Evolutionary conservation across 2,797 vertebrate genomes (phyloP), one percentile per base, ranked within the genome.

Genomic region (Dermochelys coriacea): DNA sequence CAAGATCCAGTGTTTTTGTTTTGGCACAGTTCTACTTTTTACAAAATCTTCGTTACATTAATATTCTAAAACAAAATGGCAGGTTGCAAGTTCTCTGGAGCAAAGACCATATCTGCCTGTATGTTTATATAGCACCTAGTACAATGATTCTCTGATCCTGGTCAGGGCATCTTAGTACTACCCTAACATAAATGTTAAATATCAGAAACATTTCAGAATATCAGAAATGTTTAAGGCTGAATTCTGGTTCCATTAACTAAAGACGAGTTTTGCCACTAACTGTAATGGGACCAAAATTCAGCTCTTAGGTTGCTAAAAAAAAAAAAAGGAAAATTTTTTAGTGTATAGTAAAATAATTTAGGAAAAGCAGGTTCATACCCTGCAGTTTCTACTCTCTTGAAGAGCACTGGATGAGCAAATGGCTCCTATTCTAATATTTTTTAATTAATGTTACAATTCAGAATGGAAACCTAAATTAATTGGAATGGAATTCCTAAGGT

Each of bases 1-100:
- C 87, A 64, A 88, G 93, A 91, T 64, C 81, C 81, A 81, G 29
- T 47, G 71, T 54, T 85, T 61, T 14, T 71, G 54, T 91, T 95
- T 89, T 96, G 96, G 96, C 92, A 85, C n/a, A 51, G 91, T 84
- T 71, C 89, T 93, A 37, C n/a, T 68, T 64, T 41, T 37, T 37
- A 68, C n/a, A 68, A 37, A 41, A 71, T 71, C n/a, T 71, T 41
- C 1, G 5, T 71, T 41, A 71, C 19, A 71, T 37, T 71, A 37
- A 71, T 71, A 41, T 71, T 71, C n/a, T 71, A 71, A 37, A 71
- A 68, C 64, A 71, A 37, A 71, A 71, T 41, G 34, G 19, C n/a
- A 71, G 21, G 19, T 41, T 37, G n/a, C n/a, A 71, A 37, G 21
- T 71, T 71, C n/a, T 71, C 64, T 71, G 64, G 19, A 41, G n/a